Evolutionary conservation across 2,797 vertebrate species (phyloP), one percentile per base, ranked within the genome.

Genomic region (Peromyscus nudipes): DNA sequence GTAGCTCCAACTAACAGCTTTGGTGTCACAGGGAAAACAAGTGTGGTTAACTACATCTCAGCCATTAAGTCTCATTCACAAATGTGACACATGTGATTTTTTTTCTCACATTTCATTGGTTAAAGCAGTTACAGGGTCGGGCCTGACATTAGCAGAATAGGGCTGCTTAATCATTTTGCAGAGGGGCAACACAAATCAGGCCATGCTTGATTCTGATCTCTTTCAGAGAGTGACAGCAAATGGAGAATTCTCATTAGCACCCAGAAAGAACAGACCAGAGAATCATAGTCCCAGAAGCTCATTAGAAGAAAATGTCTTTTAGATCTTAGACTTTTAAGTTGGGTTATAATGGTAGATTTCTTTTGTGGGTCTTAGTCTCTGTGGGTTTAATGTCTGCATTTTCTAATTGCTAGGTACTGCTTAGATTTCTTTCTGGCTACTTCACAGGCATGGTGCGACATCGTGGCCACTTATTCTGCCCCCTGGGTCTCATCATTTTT

Each of bases 201-300:
- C n/a, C 27, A 80, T 43, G 31, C 4, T 75, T 60, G 64, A 84
- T 91, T 97, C 90, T 46, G 40, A 4, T 84, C 12, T 80, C 40
- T 27, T 69, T 77, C 52, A 89, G 64, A 21, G 67, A 95, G 25
- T 88, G 49, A 84, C n/a, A 71, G 91, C 69, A 97, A 93, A 76
- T 60, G 40, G 92, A 91, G 85, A 91, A 75, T 84, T 89, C 92
- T 97, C 76, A 92, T 97, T 94, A 94, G 88, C 34, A 65, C 65
- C 52, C 95, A 73, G 69, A 86, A 97, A 49, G 65, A 90, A 76
- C 29, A 91, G 85, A 91, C 34, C 29, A 73, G 71, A 69, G 34
- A 95, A 82, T 87, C 65, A 49, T 71, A 79, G 40, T 60, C 34
- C n/a, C 82, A 46, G 79, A 23, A 46, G 91, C n/a, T 97, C 94